Evolutionary conservation across 1,140 invertebrate genomes (phyloP).

Genomic region (Sinonovacula constricta): DNA sequence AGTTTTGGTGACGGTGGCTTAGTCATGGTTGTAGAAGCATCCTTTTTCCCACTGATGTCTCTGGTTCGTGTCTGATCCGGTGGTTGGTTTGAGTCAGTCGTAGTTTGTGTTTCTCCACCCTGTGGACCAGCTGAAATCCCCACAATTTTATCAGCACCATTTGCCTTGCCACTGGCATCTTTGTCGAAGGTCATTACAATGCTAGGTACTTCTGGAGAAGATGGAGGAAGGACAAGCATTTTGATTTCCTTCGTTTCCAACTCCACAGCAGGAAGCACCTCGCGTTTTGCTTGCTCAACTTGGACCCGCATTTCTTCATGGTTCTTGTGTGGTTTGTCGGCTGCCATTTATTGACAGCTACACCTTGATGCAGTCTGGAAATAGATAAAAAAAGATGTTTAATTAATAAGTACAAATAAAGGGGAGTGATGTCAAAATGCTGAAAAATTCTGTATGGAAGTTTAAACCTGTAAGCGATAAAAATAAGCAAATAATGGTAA

Average conservation of each 20-base stretch:
- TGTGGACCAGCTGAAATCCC: constrained; percentile 49
- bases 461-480: too few species aligned
- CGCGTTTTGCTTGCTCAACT: constrained; percentile 57
- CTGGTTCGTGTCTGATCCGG: constrained; percentile 31
- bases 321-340: constrained; percentile 54
- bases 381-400: too few species aligned
- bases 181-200: constrained; percentile 45
- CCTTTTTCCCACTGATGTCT: constrained; percentile 22
- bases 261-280: constrained; percentile 64
- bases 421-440: neutral
- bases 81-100: constrained; percentile 26
- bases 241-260: constrained; percentile 67
- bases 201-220: constrained; percentile 47
- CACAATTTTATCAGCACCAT: constrained; percentile 61
- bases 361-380: constrained; percentile 41
- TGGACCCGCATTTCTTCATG: constrained; percentile 63
- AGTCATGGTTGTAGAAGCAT: constrained; percentile 37
- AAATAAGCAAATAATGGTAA: too few species aligned
- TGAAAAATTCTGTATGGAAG: neutral
- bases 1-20: constrained; percentile 44
- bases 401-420: too few species aligned
- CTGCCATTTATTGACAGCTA: constrained; percentile 64
- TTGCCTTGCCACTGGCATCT: constrained; percentile 35
- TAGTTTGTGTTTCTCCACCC: constrained; percentile 39
- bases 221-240: constrained; percentile 57